phyloP scores from a whole-genome alignment of 1,140 invertebrate genomes.

The Fopius arisanus region DNA sequence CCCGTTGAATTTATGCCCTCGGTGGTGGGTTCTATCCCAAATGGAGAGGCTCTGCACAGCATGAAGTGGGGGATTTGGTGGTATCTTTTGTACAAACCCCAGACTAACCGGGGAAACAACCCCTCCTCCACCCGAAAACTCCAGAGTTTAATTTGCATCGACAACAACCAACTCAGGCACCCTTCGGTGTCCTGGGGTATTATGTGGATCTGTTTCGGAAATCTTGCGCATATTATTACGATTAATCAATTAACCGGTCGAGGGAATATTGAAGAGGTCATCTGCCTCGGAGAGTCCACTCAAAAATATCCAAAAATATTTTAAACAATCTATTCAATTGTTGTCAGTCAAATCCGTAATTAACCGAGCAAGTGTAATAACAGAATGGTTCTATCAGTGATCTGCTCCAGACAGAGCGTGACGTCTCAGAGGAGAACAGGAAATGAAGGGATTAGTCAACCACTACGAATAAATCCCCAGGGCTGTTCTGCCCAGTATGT shows the following conservation, averaged over 20 bases:
- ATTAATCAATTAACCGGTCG: conserved; percentile 28
- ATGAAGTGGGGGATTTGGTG: not conserved
- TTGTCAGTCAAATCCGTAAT: too few species aligned
- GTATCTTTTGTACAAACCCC: not conserved
- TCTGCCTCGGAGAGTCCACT: not conserved
- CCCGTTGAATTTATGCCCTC: conserved; percentile 24
- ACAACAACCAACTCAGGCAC: not conserved
- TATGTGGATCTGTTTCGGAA: not conserved
- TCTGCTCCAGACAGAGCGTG: conserved; percentile 35
- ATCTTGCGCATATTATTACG: conserved; percentile 31
- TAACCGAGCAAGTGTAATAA: too few species aligned
- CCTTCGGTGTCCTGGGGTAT: not conserved
- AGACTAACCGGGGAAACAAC: not conserved
- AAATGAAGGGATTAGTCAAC: conserved; percentile 53
- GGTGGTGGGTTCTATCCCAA: too few species aligned
- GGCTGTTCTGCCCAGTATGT: not conserved
- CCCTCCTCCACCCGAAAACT: not conserved
- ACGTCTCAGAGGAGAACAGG: conserved; percentile 36
- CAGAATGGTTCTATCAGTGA: too few species aligned
- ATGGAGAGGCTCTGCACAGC: not conserved
- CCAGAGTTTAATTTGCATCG: not conserved
- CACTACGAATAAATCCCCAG: conserved; percentile 51
- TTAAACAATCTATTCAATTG: too few species aligned
- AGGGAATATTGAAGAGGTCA: conserved; percentile 9
- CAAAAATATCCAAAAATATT: too few species aligned